A percentile compares a stretch with the other conserved stretches of the same genome.
Conservation (phyloP, 2,888 invertebrate genomes). For the Drosophila planitibia region DNA sequence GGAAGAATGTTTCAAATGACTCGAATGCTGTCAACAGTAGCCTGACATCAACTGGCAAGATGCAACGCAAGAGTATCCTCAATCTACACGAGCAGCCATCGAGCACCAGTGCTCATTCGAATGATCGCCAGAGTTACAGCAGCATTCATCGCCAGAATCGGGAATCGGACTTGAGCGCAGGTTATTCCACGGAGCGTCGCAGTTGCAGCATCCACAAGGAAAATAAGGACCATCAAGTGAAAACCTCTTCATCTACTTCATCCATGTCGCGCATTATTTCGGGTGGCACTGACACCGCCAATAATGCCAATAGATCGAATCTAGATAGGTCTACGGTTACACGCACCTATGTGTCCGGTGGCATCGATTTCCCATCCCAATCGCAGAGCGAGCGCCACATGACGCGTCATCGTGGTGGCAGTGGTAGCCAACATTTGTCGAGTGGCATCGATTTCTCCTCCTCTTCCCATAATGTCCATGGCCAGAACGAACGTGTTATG, state of each 20-base stretch:
- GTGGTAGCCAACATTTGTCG: constrained; percentile 59
- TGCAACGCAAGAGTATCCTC: constrained; percentile 92
- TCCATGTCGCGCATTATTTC: constrained; percentile 68
- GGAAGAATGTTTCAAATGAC: constrained; percentile 86
- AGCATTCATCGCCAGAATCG: constrained; percentile 91
- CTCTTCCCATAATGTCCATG: constrained; percentile 66
- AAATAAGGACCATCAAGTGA: constrained; percentile 58
- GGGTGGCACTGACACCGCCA: constrained; percentile 31
- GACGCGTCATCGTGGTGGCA: constrained; percentile 58
- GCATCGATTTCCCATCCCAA: constrained; percentile 64
- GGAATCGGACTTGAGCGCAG: constrained; percentile 85
- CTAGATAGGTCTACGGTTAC: constrained; percentile 58
- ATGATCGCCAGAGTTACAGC: constrained; percentile 91
- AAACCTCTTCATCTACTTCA: constrained; percentile 51
- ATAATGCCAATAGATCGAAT: constrained; percentile 43
- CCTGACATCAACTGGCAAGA: constrained; percentile 87
- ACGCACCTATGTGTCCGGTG: constrained; percentile 57
- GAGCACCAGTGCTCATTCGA: constrained; percentile 88
- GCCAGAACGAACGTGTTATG: constrained; percentile 75
- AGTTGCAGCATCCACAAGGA: constrained; percentile 71
- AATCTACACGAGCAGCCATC: constrained; percentile 91
- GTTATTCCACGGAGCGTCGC: constrained; percentile 63
- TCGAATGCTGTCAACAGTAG: constrained; percentile 77
- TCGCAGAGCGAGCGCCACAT: constrained; percentile 50
- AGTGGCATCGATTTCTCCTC: constrained; percentile 76